These are phyloP conservation scores for Eupsilia transversa DNA, from an alignment of 2,888 invertebrate genomes.

Conservation along the genomic window DNA sequence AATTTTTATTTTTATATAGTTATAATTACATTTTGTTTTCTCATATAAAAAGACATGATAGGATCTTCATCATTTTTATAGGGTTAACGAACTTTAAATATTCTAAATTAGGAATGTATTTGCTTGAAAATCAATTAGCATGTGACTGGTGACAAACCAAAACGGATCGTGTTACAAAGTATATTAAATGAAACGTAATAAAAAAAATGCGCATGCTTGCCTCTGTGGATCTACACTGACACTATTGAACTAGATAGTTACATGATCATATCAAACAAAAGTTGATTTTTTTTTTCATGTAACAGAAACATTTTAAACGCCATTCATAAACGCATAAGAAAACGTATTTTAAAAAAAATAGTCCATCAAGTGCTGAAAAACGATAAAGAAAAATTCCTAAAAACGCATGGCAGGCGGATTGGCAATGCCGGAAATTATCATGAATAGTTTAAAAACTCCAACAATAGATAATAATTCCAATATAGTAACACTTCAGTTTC, in stretches of 20 bases:
- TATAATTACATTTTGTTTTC: constrained; percentile 5
- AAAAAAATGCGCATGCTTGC: not conserved
- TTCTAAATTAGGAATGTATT: constrained; percentile 10
- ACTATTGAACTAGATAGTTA: not conserved
- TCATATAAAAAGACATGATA: constrained; percentile 21
- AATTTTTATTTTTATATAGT: constrained; percentile 15
- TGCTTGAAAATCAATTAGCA: constrained; percentile 7
- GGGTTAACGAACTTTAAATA: constrained; percentile 38
- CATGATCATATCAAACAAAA: not conserved
- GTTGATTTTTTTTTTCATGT: too few species aligned
- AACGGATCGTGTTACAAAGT: not conserved
- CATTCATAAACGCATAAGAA: not conserved
- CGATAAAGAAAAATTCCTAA: not conserved
- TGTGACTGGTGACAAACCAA: not conserved
- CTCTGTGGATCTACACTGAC: not conserved
- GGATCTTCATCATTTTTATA: constrained; percentile 11
- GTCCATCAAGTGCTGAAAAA: not conserved
- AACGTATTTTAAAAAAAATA: not conserved
- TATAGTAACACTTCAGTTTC: not conserved
- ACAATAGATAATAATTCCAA: constrained; percentile 16
- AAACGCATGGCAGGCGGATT: not conserved
- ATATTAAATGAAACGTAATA: not conserved
- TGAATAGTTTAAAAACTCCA: not conserved
- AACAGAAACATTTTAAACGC: too few species aligned
- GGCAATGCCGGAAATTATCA: not conserved